Evolutionary conservation across 2,888 invertebrate species (phyloP).

Genomic region (Sarcophaga variegata): DNA sequence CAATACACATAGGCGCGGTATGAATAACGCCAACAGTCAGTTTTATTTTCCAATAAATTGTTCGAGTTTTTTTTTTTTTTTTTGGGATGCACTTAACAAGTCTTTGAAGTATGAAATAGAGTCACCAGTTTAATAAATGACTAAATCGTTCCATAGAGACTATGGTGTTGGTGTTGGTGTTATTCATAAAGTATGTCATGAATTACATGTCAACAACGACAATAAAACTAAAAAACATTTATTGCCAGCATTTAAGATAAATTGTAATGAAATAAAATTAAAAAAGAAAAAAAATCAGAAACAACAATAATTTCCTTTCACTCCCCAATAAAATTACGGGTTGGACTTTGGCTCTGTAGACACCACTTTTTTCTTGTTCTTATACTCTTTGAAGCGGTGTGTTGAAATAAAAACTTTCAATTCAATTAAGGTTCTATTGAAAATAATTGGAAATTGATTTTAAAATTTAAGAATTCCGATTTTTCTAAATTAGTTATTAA

Average conservation of each 20-base stretch:
- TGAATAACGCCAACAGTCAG: not conserved
- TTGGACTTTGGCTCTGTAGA: too few relatives aligned
- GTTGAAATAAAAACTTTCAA: too few relatives aligned
- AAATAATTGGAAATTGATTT: not conserved
- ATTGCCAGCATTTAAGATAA: constrained; percentile 36
- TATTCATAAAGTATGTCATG: constrained; percentile 48
- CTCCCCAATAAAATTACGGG: too few relatives aligned
- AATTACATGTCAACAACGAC: constrained; percentile 13
- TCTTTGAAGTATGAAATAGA: not conserved
- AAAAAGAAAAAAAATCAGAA: not conserved
- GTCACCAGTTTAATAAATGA: not conserved
- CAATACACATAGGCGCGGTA: constrained; percentile 17
- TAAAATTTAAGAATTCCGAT: not conserved
- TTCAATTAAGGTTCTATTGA: not conserved
- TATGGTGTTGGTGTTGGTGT: constrained; percentile 11
- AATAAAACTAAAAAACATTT: constrained; percentile 27
- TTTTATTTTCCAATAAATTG: not conserved
- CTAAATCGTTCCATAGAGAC: not conserved
- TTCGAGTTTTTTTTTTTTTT: not conserved
- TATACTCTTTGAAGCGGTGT: too few relatives aligned
- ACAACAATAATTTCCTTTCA: too few relatives aligned
- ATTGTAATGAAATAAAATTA: not conserved
- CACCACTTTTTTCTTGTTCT: too few relatives aligned
- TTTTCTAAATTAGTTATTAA: not conserved
- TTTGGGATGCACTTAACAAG: constrained; percentile 28